Conservation (phyloP, 2,113 vertebrate genomes). For the Crypturellus undulatus region DNA sequence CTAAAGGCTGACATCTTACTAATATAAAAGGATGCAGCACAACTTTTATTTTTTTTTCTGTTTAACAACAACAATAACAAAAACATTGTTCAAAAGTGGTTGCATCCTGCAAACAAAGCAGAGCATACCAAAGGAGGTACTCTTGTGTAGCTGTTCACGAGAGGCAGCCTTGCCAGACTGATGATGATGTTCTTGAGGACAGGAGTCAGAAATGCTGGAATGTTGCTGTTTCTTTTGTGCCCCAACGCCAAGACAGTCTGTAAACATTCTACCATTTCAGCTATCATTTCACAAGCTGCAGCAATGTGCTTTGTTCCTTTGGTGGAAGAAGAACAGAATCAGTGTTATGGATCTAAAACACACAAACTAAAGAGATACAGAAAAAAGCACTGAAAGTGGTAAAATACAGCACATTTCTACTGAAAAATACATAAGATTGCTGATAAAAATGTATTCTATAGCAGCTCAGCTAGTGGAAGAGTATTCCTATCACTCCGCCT, state of each 20-base stretch:
- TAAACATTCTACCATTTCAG: constrained; percentile 92
- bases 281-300: constrained; percentile 88
- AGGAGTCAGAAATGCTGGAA: constrained; percentile 90
- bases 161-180: constrained; percentile 92
- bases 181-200: constrained; percentile 89
- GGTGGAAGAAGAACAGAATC: background rate
- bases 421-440: background rate
- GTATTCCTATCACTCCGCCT: background rate
- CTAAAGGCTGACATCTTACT: background rate
- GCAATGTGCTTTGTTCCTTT: constrained; percentile 78
- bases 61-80: background rate
- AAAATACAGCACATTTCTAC: background rate
- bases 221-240: constrained; percentile 82
- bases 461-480: background rate
- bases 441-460: background rate
- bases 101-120: background rate
- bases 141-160: constrained; percentile 95
- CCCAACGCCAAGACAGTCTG: constrained; percentile 87
- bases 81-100: background rate
- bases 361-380: background rate
- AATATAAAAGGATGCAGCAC: background rate
- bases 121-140: constrained; percentile 91
- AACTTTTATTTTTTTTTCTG: background rate
- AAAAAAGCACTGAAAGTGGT: background rate
- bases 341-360: background rate